A percentile compares a stretch with the other conserved stretches of the same genome.
Evolutionary conservation across 92 coral and sea anemone genomes (phyloP).

Genomic region (Parazoanthus atlanticus): DNA sequence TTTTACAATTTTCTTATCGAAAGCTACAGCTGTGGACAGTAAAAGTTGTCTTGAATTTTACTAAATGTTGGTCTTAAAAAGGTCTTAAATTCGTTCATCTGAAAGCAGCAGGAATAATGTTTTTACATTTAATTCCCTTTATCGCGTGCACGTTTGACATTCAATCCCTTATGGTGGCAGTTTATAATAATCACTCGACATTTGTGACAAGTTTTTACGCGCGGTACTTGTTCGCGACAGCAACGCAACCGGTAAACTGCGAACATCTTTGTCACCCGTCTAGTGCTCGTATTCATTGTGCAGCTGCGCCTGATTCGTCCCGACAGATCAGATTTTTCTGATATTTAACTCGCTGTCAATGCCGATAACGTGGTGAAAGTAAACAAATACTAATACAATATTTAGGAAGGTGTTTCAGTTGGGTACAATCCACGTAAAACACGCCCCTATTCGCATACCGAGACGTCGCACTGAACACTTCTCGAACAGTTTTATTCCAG

Average conservation of each 20-base stretch:
- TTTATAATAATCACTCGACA: not conserved
- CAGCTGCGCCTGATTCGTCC: not conserved
- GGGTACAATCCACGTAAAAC: not conserved
- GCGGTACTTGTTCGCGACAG: not conserved
- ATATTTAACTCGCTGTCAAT: not conserved
- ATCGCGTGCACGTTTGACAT: not conserved
- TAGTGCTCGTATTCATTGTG: not conserved
- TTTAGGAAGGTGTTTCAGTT: not conserved
- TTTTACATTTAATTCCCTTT: too few relatives aligned
- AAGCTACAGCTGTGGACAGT: too few relatives aligned
- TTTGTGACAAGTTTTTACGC: not conserved
- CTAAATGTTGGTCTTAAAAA: too few relatives aligned
- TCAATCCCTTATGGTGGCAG: not conserved
- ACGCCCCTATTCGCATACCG: not conserved
- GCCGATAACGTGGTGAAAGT: not conserved
- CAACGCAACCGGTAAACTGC: slow-evolving; percentile 5
- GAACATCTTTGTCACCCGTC: not conserved
- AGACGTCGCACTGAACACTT: not conserved
- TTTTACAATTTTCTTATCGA: too few relatives aligned
- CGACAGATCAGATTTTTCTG: not conserved
- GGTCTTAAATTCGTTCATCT: too few relatives aligned
- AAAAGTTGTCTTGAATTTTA: too few relatives aligned
- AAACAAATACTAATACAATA: not conserved
- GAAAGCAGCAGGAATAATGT: too few relatives aligned
- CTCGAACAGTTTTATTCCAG: too few relatives aligned